Conservation (phyloP, 2,888 invertebrate genomes). For the Ctena decussata region DNA sequence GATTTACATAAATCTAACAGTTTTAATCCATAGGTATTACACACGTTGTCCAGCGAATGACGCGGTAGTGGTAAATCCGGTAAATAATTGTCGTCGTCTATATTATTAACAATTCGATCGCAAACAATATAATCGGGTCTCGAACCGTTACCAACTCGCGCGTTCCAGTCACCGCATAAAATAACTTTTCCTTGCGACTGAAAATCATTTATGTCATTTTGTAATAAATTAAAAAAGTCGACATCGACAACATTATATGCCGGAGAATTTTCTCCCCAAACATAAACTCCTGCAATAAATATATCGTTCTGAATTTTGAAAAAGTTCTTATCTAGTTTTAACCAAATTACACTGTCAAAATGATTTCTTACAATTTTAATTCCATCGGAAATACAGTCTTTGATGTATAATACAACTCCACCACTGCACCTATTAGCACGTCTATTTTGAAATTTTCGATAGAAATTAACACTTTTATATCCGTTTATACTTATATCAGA, state of each 20-base stretch:
- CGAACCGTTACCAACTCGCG: constrained; percentile 12
- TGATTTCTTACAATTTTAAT: constrained; percentile 16
- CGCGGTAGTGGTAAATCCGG: constrained; percentile 17
- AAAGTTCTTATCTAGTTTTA: constrained; percentile 20
- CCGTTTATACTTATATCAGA: background rate
- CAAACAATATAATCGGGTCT: constrained; percentile 24
- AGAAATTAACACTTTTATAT: constrained; percentile 6
- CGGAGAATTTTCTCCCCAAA: constrained; percentile 29
- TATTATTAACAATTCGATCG: constrained; percentile 7
- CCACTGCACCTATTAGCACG: too few relatives aligned
- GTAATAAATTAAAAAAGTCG: constrained; percentile 17
- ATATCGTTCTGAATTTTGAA: constrained; percentile 14
- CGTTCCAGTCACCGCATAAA: too few relatives aligned
- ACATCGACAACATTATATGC: constrained; percentile 15
- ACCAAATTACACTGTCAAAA: constrained; percentile 18
- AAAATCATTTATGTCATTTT: constrained; percentile 21
- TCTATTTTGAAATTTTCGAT: constrained; percentile 26
- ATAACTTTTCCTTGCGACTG: constrained; percentile 3
- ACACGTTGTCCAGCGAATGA: constrained; percentile 9
- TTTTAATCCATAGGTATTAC: constrained; percentile 29
- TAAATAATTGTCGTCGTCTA: too few relatives aligned
- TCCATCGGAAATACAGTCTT: background rate
- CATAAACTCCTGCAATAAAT: constrained; percentile 17
- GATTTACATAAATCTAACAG: too few relatives aligned
- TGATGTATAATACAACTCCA: background rate